Conservation (phyloP, 2,113 vertebrate genomes). For the Lucifuga dentata region DNA sequence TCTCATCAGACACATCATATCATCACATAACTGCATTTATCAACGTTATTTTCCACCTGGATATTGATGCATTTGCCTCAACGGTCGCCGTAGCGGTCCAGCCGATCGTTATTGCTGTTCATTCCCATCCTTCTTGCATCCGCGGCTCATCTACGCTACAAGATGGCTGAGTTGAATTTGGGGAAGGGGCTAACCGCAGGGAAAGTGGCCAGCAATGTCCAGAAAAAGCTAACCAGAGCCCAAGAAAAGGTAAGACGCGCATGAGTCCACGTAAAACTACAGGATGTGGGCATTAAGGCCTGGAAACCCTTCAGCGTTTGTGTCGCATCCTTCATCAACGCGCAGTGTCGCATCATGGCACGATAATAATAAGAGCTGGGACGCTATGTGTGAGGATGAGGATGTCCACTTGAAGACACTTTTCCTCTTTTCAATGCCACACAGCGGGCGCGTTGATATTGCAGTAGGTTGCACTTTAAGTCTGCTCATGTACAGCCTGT, state of each 20-base stretch:
- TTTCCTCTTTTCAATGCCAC: slow-evolving; percentile 22
- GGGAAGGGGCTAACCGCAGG: slow-evolving; percentile 96
- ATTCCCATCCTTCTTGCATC: slow-evolving; percentile 55
- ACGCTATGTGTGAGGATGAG: slow-evolving; percentile 7
- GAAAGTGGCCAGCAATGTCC: slow-evolving; percentile 95
- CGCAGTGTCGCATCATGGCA: slow-evolving; percentile 74
- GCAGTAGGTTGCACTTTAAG: slow-evolving; percentile 11
- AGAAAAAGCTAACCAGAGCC: slow-evolving; percentile 97
- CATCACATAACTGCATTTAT: slow-evolving; percentile 21
- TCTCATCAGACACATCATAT: slow-evolving; percentile 3
- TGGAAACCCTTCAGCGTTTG: slow-evolving; percentile 22
- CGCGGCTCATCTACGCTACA: slow-evolving; percentile 73
- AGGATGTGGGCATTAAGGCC: slow-evolving; percentile 24
- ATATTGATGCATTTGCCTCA: slow-evolving; percentile 68
- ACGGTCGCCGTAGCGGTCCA: slow-evolving; percentile 60
- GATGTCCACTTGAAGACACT: not conserved
- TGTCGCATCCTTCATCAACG: slow-evolving; percentile 57
- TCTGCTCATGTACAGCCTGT: not conserved
- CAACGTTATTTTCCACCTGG: slow-evolving; percentile 25
- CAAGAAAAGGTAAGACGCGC: slow-evolving; percentile 93
- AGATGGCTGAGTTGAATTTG: slow-evolving; percentile 97
- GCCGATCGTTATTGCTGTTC: slow-evolving; percentile 56
- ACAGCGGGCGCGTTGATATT: slow-evolving; percentile 22
- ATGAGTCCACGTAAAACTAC: not conserved
- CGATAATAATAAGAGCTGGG: not conserved